Evolutionary conservation across 2,113 vertebrate genomes (phyloP).

Genomic region (Pygoscelis adeliae): DNA sequence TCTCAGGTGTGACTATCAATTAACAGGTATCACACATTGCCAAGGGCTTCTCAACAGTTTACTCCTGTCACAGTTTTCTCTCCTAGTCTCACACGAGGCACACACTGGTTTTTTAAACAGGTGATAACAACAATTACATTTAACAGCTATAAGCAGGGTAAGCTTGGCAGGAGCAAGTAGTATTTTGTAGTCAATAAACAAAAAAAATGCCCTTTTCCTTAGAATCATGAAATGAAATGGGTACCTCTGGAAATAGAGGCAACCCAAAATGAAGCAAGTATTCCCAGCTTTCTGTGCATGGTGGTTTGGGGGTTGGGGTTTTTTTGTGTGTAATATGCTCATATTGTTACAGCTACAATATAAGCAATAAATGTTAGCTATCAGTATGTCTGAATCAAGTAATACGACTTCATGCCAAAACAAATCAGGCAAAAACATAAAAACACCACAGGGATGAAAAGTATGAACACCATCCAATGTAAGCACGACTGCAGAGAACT

Average conservation of each 20-base stretch:
- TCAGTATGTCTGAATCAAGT: neutral
- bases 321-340: neutral
- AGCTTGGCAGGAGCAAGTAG: neutral
- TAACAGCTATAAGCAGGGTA: neutral
- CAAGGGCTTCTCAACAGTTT: neutral
- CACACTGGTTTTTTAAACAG: neutral
- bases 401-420: neutral
- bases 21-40: neutral
- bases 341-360: neutral
- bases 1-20: neutral
- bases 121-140: neutral
- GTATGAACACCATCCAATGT: neutral
- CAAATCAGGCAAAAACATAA: slow-evolving; percentile 2
- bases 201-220: neutral
- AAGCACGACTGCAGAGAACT: neutral
- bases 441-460: neutral
- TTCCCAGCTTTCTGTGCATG: neutral
- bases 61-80: neutral
- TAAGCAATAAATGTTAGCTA: neutral
- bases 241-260: neutral
- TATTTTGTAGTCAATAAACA: neutral
- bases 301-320: neutral
- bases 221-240: neutral
- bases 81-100: neutral
- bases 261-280: neutral